Conservation (phyloP, 2,797 vertebrate genomes). For the Gymnocypris eckloni region DNA sequence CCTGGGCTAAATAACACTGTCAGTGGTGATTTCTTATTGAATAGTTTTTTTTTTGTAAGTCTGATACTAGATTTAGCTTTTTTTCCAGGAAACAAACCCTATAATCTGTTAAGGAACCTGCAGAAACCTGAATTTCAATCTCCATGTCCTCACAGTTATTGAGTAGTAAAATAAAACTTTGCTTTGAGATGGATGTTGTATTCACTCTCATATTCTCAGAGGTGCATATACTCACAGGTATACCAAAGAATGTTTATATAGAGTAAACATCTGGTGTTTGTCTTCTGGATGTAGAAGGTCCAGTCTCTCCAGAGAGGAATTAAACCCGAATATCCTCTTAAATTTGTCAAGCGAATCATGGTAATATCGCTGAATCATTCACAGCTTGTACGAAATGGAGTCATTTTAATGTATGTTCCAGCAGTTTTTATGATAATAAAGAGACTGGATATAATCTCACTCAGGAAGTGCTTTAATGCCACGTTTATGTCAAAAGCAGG, state of each 20-base stretch:
- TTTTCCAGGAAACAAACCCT: neutral
- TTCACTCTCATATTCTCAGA: constrained; percentile 18
- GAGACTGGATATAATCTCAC: constrained; percentile 5
- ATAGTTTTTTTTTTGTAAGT: neutral
- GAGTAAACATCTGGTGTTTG: constrained; percentile 83
- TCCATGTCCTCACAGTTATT: constrained; percentile 10
- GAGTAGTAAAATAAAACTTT: constrained; percentile 44
- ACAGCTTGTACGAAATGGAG: neutral
- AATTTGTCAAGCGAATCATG: constrained; percentile 54
- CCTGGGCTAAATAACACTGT: constrained; percentile 21
- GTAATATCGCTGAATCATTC: constrained; percentile 7
- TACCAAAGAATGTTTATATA: constrained; percentile 70
- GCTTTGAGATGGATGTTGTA: constrained; percentile 27
- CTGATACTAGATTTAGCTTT: constrained; percentile 33
- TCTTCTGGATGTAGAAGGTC: constrained; percentile 79
- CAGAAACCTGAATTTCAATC: neutral
- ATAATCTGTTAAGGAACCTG: constrained; percentile 17
- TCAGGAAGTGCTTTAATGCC: neutral
- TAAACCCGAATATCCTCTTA: constrained; percentile 73
- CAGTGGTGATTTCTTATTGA: constrained; percentile 39
- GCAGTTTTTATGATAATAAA: constrained; percentile 29
- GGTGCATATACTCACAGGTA: constrained; percentile 52
- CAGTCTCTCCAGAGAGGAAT: constrained; percentile 75
- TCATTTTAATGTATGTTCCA: constrained; percentile 19
- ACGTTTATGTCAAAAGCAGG: constrained; percentile 29